Percentiles rank a stretch among this genome's conserved stretches.
Conservation (phyloP, 2,797 vertebrate genomes). For the Chelmon rostratus region DNA sequence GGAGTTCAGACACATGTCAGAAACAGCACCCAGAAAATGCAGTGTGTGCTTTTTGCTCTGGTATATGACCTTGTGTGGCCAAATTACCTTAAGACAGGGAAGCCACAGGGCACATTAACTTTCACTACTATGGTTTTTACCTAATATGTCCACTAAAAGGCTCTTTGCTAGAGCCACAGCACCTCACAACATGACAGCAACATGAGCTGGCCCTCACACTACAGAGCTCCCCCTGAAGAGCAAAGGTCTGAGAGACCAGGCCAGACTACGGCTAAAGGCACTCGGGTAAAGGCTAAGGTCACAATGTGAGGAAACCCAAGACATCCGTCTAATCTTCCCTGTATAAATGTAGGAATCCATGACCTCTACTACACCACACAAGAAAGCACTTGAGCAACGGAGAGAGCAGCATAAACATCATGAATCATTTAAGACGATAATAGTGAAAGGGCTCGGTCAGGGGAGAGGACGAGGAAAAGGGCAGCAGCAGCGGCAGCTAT, state of each 20-base stretch:
- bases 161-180: conserved; percentile 30
- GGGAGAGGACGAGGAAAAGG: conserved; percentile 27
- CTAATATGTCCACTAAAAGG: conserved; percentile 20
- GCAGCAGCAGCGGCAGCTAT: conserved; percentile 26
- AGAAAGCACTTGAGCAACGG: conserved; percentile 33
- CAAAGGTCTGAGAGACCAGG: conserved; percentile 36
- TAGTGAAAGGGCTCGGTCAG: conserved; percentile 31
- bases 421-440: conserved; percentile 59
- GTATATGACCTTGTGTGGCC: conserved; percentile 50
- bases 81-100: conserved; percentile 30
- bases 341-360: conserved; percentile 49
- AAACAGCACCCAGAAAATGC: conserved; percentile 26
- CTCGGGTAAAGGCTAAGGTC: conserved; percentile 40
- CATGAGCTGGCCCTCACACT: conserved; percentile 30
- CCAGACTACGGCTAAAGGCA: conserved; percentile 1
- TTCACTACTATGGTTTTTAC: conserved; percentile 4
- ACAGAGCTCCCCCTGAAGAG: conserved; percentile 17
- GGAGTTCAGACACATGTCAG: conserved; percentile 23
- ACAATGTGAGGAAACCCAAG: conserved; percentile 42
- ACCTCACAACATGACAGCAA: conserved; percentile 24
- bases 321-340: conserved; percentile 55
- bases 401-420: conserved; percentile 43
- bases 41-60: conserved; percentile 28
- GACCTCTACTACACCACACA: conserved; percentile 45
- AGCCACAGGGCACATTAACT: conserved; percentile 32